These are phyloP conservation scores for Hydrolagus colliei DNA, from an alignment of 2,797 vertebrate species.

Conservation along the genomic window DNA sequence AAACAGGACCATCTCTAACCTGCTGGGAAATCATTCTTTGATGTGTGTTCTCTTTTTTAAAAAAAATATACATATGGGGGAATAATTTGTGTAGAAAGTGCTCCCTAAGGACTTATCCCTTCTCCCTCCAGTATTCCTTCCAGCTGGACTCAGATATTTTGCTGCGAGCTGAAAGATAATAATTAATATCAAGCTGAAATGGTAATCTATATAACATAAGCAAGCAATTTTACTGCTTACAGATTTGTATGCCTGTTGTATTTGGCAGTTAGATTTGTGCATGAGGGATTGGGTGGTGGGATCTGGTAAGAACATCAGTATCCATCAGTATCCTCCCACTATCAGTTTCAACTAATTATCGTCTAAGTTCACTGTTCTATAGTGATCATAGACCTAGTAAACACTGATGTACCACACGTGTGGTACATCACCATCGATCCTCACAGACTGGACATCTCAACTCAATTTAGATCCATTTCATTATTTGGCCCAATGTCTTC, in stretches of 20 bases:
- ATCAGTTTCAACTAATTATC: background rate
- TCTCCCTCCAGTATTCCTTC: background rate
- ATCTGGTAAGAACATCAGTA: background rate
- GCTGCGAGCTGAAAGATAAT: slow-evolving; percentile 4
- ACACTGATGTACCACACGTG: background rate
- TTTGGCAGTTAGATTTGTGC: background rate
- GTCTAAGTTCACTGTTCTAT: background rate
- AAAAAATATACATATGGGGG: background rate
- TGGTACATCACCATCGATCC: background rate
- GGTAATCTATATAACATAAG: too few relatives aligned
- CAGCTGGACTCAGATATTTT: slow-evolving; percentile 5
- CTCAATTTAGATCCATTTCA: background rate
- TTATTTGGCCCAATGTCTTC: background rate
- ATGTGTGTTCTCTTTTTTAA: background rate
- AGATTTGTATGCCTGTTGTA: background rate
- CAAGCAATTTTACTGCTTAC: background rate
- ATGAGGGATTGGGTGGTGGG: background rate
- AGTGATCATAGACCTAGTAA: background rate
- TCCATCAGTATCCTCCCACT: background rate
- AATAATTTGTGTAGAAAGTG: background rate
- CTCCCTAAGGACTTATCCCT: background rate
- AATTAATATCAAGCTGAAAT: too few relatives aligned
- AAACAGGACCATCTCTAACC: background rate
- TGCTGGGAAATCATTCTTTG: too few relatives aligned
- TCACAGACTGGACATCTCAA: background rate